Evolutionary conservation across 2,888 invertebrate genomes (phyloP).

Genomic region (Bombylius discolor): DNA sequence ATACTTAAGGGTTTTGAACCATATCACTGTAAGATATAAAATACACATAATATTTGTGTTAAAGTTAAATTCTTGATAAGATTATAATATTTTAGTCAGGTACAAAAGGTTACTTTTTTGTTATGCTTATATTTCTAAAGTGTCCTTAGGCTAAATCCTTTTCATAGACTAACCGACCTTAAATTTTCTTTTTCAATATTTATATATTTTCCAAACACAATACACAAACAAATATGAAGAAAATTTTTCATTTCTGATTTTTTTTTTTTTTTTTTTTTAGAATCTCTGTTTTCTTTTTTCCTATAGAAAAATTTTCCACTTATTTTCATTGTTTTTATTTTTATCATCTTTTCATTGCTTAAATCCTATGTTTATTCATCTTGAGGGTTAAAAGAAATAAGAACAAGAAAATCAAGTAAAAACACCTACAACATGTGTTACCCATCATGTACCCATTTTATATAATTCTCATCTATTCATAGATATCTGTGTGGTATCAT

Average conservation of each 20-base stretch:
- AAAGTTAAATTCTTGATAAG: conserved; percentile 5
- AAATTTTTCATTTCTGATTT: too few relatives aligned
- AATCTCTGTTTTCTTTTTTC: neutral
- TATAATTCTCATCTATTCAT: too few relatives aligned
- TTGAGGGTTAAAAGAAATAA: neutral
- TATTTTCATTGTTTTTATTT: too few relatives aligned
- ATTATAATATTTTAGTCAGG: conserved; percentile 12
- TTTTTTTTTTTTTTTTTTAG: neutral
- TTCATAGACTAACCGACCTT: neutral
- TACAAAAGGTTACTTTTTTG: neutral
- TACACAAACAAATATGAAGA: too few relatives aligned
- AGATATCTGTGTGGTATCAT: too few relatives aligned
- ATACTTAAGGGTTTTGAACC: too few relatives aligned
- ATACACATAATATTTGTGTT: neutral
- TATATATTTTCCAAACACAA: neutral
- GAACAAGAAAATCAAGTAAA: neutral
- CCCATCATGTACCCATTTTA: neutral
- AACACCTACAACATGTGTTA: conserved; percentile 9
- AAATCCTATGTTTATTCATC: neutral
- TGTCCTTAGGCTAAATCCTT: neutral
- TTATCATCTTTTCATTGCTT: neutral
- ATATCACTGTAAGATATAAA: neutral
- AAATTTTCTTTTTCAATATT: neutral
- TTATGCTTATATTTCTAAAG: neutral
- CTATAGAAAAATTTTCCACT: too few relatives aligned